Conservation (phyloP, 1,140 invertebrate species). For the Pseudomyrmex sp. region DNA sequence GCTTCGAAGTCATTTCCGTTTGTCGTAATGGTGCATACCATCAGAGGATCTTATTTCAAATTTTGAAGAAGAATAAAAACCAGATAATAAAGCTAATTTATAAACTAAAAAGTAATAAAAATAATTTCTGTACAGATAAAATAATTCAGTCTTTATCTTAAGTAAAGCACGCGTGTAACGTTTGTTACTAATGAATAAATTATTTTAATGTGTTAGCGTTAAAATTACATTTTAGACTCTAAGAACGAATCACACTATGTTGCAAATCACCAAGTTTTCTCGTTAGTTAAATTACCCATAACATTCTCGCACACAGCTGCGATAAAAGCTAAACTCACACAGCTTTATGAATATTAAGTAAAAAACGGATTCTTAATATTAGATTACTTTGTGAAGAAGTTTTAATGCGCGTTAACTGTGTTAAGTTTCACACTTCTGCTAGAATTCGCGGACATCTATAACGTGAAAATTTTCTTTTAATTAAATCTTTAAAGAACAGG, state of each 20-base stretch:
- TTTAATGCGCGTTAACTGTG: slow-evolving; percentile 16
- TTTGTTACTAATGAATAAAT: background rate
- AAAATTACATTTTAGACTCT: slow-evolving; percentile 11
- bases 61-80: background rate
- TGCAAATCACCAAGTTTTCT: slow-evolving; percentile 16
- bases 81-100: background rate
- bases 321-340: slow-evolving; percentile 9
- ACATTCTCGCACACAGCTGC: background rate
- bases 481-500: slow-evolving; percentile 39
- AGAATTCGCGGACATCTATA: slow-evolving; percentile 37
- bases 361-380: slow-evolving; percentile 39
- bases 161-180: background rate
- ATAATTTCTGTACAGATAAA: background rate
- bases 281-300: slow-evolving; percentile 20
- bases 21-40: slow-evolving; percentile 5
- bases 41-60: slow-evolving; percentile 1
- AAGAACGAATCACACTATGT: background rate
- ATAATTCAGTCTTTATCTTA: background rate
- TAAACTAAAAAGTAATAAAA: background rate
- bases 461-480: slow-evolving; percentile 55
- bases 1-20: slow-evolving; percentile 20
- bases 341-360: slow-evolving; percentile 31
- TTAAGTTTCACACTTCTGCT: slow-evolving; percentile 11
- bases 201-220: background rate
- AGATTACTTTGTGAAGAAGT: slow-evolving; percentile 29